These are phyloP conservation scores for Elmis aenea DNA, from an alignment of 2,888 invertebrate species.

Conservation along the genomic window DNA sequence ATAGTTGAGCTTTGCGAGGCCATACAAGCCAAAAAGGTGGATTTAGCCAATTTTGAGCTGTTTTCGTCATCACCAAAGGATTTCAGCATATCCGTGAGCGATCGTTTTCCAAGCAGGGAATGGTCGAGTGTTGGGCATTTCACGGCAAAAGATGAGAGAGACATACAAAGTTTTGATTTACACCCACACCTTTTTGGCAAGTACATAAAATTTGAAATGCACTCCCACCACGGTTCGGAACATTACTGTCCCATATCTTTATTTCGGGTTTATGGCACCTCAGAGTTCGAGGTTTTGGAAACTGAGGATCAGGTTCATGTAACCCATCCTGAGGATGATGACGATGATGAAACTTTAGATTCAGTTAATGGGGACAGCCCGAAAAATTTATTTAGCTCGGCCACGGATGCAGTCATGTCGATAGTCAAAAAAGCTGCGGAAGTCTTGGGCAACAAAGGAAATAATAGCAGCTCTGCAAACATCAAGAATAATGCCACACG, in stretches of 20 bases:
- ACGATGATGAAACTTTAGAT: slow-evolving; percentile 56
- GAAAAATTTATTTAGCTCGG: slow-evolving; percentile 77
- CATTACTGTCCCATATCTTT: slow-evolving; percentile 98
- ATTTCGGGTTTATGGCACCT: slow-evolving; percentile 89
- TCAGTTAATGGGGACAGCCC: slow-evolving; percentile 52
- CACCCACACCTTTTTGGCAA: slow-evolving; percentile 80
- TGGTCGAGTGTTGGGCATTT: slow-evolving; percentile 89
- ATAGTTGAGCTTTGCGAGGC: slow-evolving; percentile 97
- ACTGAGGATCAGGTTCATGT: slow-evolving; percentile 70
- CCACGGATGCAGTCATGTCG: slow-evolving; percentile 84
- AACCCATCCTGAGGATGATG: slow-evolving; percentile 60
- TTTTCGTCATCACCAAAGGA: slow-evolving; percentile 96
- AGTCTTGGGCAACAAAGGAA: slow-evolving; percentile 69
- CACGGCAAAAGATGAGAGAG: slow-evolving; percentile 79
- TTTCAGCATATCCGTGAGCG: slow-evolving; percentile 81
- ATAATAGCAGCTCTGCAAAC: slow-evolving; percentile 53
- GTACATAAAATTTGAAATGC: slow-evolving; percentile 84
- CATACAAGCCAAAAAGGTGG: slow-evolving; percentile 90
- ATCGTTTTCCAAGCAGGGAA: slow-evolving; percentile 84
- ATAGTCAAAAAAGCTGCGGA: slow-evolving; percentile 90
- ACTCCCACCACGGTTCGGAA: slow-evolving; percentile 92
- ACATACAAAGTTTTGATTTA: slow-evolving; percentile 79
- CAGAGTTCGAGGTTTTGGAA: slow-evolving; percentile 84
- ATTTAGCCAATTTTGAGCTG: slow-evolving; percentile 94
- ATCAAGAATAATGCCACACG: slow-evolving; percentile 41